phyloP scores from a whole-genome alignment of 2,113 vertebrate genomes.

The Urocitellus parryii region DNA sequence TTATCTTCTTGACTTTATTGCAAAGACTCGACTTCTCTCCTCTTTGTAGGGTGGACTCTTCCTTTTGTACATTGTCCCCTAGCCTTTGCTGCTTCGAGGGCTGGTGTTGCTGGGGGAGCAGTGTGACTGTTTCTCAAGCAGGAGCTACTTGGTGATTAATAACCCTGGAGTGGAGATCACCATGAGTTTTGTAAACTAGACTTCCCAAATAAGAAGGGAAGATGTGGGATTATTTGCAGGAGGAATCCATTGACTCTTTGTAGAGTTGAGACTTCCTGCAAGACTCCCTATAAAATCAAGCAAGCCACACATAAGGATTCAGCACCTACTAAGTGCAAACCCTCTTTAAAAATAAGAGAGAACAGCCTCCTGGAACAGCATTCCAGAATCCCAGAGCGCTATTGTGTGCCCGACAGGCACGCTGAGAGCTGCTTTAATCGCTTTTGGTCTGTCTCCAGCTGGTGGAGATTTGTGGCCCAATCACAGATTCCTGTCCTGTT shows the following conservation, averaged over 20 bases:
- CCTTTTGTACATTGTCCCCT: neutral
- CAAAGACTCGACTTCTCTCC: neutral
- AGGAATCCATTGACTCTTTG: neutral
- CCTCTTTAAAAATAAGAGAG: neutral
- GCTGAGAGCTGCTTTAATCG: neutral
- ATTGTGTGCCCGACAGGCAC: neutral
- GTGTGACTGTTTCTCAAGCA: neutral
- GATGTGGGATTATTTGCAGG: neutral
- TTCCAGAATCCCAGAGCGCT: neutral
- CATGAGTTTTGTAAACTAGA: neutral
- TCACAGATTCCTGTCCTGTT: slow-evolving; percentile 76
- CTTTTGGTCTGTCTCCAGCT: slow-evolving; percentile 44
- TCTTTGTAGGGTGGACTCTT: neutral
- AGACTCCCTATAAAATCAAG: slow-evolving; percentile 25
- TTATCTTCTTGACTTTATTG: neutral
- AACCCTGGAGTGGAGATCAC: neutral
- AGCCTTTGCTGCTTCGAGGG: neutral
- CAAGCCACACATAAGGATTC: neutral
- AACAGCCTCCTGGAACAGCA: neutral
- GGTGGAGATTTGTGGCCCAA: slow-evolving; percentile 77
- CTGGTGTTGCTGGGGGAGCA: neutral
- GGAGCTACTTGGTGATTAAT: neutral
- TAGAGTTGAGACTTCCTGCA: neutral
- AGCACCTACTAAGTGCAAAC: neutral
- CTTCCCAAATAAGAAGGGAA: neutral